phyloP scores from a whole-genome alignment of 2,113 vertebrate species.

The Sinocyclocheilus rhinocerous region DNA sequence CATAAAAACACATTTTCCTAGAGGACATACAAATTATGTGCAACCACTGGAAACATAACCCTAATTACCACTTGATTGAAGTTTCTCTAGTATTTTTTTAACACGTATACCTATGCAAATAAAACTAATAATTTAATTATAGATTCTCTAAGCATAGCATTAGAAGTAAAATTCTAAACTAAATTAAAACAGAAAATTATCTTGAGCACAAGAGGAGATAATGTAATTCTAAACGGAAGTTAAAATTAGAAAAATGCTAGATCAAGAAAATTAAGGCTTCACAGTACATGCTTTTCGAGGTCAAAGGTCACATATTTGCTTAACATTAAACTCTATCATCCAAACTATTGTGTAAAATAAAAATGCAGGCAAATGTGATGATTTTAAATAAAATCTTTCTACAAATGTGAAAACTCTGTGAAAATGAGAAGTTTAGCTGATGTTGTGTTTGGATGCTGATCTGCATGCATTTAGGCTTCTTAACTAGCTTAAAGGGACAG shows the following conservation, averaged over 20 bases:
- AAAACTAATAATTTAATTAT: not conserved
- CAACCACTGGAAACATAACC: conserved; percentile 11
- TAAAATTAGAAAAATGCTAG: not conserved
- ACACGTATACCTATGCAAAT: not conserved
- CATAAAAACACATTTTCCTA: not conserved
- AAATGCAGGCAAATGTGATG: not conserved
- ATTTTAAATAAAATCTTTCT: not conserved
- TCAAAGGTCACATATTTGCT: not conserved
- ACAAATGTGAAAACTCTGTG: not conserved
- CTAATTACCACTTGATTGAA: not conserved
- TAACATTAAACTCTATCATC: not conserved
- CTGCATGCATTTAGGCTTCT: not conserved
- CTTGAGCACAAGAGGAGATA: not conserved
- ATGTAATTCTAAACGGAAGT: not conserved
- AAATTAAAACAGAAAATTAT: conserved; percentile 2
- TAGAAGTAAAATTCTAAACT: too few species aligned
- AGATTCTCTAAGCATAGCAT: not conserved
- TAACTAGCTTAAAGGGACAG: not conserved
- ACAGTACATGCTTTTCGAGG: not conserved
- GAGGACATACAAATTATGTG: not conserved
- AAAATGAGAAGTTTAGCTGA: too few species aligned
- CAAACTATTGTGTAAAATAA: not conserved
- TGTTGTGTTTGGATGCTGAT: too few species aligned
- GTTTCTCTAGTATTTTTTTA: too few species aligned
- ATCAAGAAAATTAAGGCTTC: not conserved